Base-by-base conservation (phyloP, 1,140 invertebrate species). In the Cotesia glomerata region DNA sequence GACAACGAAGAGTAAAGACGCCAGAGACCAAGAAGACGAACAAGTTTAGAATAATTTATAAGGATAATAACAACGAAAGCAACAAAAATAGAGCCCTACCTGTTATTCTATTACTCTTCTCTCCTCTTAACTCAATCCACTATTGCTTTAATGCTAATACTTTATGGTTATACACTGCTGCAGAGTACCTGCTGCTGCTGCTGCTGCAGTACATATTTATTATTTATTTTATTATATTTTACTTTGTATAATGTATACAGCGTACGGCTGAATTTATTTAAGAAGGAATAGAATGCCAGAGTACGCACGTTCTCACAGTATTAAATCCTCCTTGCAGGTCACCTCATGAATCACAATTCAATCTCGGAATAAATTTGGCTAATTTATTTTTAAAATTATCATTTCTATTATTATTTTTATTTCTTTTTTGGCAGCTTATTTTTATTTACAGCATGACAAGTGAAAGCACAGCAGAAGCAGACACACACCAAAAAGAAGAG, bases 321-420 rank as follows among this genome's bases (percentile, higher is more conserved):
- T 67, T 67, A 67, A 67, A 67, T 67, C 52, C 49, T 67, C 65
- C 65, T 14, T 16, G 14, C 65, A 67, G 65, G 65, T 67, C 52
- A 49, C 49, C 63, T 51, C 65, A 67, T 67, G 65, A 67, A 67
- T 67, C 39, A 49, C 65, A 67, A 67, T 67, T 67, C 26, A 52
- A 67, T 67, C 65, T 49, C 14, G 9, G 65, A 67, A 67, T 67
- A 67, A 54, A 67, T 67, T 67, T 67, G 26, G 34, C 65, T 67
- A 67, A 67, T 67, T 7, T 45, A 45, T 11, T 45, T 45, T 9
- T 8, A 45, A 18, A 54, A 34, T 7, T 16, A 9, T 4, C 14
- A 7, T 49, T 51, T 65, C 49, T 51, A 14, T 13, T 45, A 26
- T 62, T 62, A 9, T 62, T 62, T 62, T 62, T 62, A 3, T 14